A percentile compares a stretch with the other conserved stretches of the same genome.
phyloP scores from a whole-genome alignment of 2,113 vertebrate genomes.

The Mastomys natalensis region DNA sequence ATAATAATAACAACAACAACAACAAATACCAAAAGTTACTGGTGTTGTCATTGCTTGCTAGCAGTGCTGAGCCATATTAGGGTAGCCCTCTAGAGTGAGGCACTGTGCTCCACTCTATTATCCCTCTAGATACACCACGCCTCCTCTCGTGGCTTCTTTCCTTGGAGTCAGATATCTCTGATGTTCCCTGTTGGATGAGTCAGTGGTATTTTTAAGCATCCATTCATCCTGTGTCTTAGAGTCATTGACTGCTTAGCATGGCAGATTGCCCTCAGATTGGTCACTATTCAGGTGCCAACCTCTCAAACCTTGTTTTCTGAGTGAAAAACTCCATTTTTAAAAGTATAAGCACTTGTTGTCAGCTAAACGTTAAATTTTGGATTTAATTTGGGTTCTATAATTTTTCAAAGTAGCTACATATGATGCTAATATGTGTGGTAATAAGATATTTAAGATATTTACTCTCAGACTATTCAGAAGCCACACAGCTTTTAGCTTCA shows the following conservation, averaged over 20 bases:
- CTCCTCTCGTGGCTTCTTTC: not conserved
- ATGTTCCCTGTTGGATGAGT: too few species aligned
- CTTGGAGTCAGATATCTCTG: not conserved
- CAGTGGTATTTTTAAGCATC: not conserved
- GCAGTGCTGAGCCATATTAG: not conserved
- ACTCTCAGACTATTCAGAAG: constrained; percentile 23
- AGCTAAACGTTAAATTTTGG: constrained; percentile 26
- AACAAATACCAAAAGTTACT: not conserved
- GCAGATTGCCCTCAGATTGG: not conserved
- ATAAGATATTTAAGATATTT: not conserved
- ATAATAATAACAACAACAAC: too few species aligned
- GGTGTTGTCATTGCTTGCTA: not conserved
- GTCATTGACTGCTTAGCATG: not conserved
- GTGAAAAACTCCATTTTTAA: not conserved
- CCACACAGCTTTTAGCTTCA: not conserved
- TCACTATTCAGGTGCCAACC: not conserved
- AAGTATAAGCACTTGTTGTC: not conserved
- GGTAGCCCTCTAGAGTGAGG: not conserved
- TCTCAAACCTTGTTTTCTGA: constrained; percentile 5
- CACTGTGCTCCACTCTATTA: not conserved
- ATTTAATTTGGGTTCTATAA: not conserved
- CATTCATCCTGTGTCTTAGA: not conserved
- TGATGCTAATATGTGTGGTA: not conserved
- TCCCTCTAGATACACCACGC: not conserved
- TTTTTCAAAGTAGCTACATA: constrained; percentile 22